These are phyloP conservation scores for Varroa destructor DNA, from an alignment of 1,140 invertebrate genomes.

Conservation along the genomic window DNA sequence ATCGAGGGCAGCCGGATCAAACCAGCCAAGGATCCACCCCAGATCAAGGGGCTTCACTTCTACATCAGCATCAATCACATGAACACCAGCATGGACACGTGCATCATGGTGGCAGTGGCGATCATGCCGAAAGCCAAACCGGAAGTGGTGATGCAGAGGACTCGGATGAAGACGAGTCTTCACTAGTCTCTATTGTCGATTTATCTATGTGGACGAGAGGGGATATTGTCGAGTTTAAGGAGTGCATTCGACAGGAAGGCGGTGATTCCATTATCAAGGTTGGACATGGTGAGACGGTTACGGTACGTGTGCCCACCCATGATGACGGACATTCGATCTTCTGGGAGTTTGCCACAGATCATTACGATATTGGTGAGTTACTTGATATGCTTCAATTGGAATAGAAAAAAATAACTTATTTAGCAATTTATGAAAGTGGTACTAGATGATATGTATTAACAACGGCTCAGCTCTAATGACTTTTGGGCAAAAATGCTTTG, in stretches of 20 bases:
- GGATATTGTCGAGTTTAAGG: slow-evolving; percentile 81
- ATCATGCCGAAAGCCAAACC: neutral
- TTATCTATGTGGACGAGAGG: slow-evolving; percentile 88
- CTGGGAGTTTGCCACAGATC: slow-evolving; percentile 98
- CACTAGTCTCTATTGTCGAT: slow-evolving; percentile 47
- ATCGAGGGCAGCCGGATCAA: too few relatives aligned
- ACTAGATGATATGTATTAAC: too few relatives aligned
- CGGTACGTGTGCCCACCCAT: slow-evolving; percentile 92
- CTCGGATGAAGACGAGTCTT: slow-evolving; percentile 26
- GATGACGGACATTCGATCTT: slow-evolving; percentile 83
- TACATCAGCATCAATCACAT: slow-evolving; percentile 31
- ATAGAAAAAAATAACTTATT: too few relatives aligned
- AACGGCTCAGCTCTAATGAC: too few relatives aligned
- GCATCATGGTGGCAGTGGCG: neutral
- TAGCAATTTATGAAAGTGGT: too few relatives aligned
- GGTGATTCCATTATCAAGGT: slow-evolving; percentile 88
- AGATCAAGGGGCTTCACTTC: slow-evolving; percentile 30
- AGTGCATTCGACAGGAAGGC: slow-evolving; percentile 63
- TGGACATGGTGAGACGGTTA: slow-evolving; percentile 92
- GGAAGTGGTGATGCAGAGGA: slow-evolving; percentile 27
- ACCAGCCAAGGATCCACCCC: too few relatives aligned
- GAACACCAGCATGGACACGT: neutral
- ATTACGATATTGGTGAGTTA: slow-evolving; percentile 74
- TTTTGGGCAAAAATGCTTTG: too few relatives aligned
- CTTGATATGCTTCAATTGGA: too few relatives aligned